These are phyloP conservation scores for Tragelaphus scriptus DNA, from an alignment of 2,113 vertebrate genomes.

Conservation along the genomic window DNA sequence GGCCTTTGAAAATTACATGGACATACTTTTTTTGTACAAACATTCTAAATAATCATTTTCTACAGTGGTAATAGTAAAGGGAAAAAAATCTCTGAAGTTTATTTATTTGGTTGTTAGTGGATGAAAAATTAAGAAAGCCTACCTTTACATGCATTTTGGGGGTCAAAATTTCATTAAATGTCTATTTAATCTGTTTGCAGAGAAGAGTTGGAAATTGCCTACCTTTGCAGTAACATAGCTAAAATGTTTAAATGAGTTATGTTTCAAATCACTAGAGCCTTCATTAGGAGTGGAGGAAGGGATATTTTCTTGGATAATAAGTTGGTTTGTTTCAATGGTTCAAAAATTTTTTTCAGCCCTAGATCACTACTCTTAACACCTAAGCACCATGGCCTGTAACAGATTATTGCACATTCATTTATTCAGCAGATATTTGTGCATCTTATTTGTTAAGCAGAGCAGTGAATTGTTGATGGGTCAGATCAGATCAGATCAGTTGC, in stretches of 20 bases:
- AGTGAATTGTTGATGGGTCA: background rate
- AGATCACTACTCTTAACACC: background rate
- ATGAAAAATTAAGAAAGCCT: background rate
- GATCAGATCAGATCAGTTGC: too few species aligned
- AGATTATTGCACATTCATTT: background rate
- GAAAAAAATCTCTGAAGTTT: background rate
- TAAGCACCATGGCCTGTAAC: background rate
- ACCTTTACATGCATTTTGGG: background rate
- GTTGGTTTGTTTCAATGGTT: background rate
- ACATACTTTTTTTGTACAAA: background rate
- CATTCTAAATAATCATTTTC: constrained; percentile 9
- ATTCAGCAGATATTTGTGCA: background rate
- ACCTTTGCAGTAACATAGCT: constrained; percentile 21
- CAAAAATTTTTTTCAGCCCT: background rate
- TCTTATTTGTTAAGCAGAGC: background rate
- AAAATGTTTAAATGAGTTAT: constrained; percentile 33
- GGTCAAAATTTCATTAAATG: background rate
- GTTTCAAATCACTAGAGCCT: background rate
- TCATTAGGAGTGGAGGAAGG: background rate
- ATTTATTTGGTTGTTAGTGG: background rate
- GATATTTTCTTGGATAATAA: background rate
- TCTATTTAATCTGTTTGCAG: background rate
- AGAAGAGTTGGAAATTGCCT: constrained; percentile 4
- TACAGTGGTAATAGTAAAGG: background rate
- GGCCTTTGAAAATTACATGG: background rate